Evolutionary conservation across 2,797 vertebrate genomes (phyloP).

Genomic region (Cryptoprocta ferox): DNA sequence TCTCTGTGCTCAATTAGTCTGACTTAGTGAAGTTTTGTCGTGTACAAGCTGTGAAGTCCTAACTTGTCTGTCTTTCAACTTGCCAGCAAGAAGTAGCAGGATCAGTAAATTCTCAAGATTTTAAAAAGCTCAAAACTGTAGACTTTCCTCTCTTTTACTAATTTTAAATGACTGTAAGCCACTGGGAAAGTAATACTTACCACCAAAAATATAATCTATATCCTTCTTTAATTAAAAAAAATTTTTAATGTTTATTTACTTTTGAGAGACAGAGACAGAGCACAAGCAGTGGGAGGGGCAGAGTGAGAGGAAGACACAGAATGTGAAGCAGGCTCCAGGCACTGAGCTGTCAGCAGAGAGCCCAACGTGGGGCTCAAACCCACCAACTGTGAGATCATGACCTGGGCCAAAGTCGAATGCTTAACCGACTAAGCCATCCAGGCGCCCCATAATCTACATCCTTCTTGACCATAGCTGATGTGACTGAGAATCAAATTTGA

Average conservation of each 20-base stretch:
- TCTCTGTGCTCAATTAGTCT: slow-evolving; percentile 39
- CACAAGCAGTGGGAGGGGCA: too few species aligned
- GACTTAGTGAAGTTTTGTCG: not conserved
- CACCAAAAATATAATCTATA: not conserved
- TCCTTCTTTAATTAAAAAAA: not conserved
- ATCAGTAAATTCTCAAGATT: not conserved
- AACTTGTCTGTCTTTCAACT: not conserved
- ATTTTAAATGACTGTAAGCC: not conserved
- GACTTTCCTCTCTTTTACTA: not conserved
- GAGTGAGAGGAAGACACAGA: too few species aligned
- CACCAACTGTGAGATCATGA: too few species aligned
- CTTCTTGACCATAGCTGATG: not conserved
- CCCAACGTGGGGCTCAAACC: too few species aligned
- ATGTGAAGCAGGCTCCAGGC: too few species aligned
- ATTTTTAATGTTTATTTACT: too few species aligned
- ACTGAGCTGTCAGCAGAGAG: too few species aligned
- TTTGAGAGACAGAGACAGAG: too few species aligned
- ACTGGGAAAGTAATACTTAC: not conserved
- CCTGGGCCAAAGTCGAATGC: too few species aligned
- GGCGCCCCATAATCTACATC: not conserved
- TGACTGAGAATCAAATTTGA: not conserved
- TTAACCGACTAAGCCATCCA: too few species aligned
- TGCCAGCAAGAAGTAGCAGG: not conserved
- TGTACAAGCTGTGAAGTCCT: not conserved
- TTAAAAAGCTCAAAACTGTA: not conserved